Percentiles rank a stretch among this genome's conserved stretches.
Evolutionary conservation across 2,113 vertebrate genomes (phyloP).

Genomic region (Phaethon lepturus): DNA sequence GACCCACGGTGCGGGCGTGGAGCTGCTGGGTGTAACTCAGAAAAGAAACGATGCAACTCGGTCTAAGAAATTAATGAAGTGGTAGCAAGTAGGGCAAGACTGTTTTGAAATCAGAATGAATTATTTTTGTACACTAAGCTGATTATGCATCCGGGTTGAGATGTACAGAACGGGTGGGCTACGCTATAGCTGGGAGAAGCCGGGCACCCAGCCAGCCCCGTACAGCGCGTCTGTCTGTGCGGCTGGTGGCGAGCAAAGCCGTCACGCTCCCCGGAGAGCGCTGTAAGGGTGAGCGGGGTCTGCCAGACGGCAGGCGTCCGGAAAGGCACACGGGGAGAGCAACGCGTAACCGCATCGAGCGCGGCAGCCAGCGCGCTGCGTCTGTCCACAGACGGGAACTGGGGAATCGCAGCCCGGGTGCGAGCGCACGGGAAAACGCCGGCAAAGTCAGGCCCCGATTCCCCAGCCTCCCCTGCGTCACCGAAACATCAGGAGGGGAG

Average conservation of each 20-base stretch:
- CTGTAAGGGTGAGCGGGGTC: background rate
- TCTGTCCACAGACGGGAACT: background rate
- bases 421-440: fast-evolving
- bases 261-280: fast-evolving
- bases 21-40: background rate
- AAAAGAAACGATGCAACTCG: background rate
- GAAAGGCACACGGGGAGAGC: background rate
- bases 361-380: background rate
- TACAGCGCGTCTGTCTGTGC: conserved; percentile 21
- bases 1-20: fast-evolving
- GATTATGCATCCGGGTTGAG: background rate
- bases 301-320: conserved; percentile 24
- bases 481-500: background rate
- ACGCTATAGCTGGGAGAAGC: background rate
- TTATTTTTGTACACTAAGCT: background rate
- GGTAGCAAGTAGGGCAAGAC: background rate
- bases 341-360: fast-evolving
- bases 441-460: background rate
- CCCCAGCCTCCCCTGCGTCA: background rate
- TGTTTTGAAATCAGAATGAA: background rate
- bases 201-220: background rate
- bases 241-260: background rate
- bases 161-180: background rate
- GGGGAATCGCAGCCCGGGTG: background rate
- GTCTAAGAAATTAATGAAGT: background rate